A percentile compares a stretch with the other conserved stretches of the same genome.
Evolutionary conservation across 2,797 vertebrate species (phyloP).

Genomic region (Emydoidea blandingii): DNA sequence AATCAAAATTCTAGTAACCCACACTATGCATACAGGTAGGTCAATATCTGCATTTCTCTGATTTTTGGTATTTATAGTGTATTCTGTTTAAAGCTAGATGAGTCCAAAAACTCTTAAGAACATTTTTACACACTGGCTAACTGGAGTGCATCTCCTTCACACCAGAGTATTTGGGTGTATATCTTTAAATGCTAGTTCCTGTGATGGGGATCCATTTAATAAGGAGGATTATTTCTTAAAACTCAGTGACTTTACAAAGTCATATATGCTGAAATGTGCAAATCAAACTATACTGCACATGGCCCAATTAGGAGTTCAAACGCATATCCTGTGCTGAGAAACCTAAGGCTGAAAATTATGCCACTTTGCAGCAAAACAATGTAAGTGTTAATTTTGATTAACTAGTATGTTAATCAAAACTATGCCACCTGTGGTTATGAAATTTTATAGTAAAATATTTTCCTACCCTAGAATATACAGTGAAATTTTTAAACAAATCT

Average conservation of each 20-base stretch:
- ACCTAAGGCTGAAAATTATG: not conserved
- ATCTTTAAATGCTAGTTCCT: not conserved
- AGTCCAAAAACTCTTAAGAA: not conserved
- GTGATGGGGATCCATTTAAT: not conserved
- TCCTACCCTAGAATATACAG: not conserved
- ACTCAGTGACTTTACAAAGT: not conserved
- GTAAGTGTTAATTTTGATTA: not conserved
- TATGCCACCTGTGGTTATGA: not conserved
- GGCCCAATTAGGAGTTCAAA: not conserved
- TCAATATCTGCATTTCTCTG: not conserved
- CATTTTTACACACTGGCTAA: not conserved
- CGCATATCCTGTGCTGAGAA: not conserved
- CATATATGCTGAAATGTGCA: not conserved
- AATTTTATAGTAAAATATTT: not conserved
- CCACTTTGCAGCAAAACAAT: not conserved
- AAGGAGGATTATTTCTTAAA: conserved; percentile 6
- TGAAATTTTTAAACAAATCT: conserved; percentile 12
- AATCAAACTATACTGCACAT: not conserved
- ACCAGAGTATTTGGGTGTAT: not conserved
- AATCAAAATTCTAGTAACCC: not conserved
- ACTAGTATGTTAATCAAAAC: not conserved
- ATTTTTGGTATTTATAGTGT: not conserved
- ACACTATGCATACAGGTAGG: not conserved
- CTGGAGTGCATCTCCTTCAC: not conserved
- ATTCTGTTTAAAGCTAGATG: not conserved